Conservation (phyloP, 1,140 invertebrate genomes). For the Drosophila quadrilineata region DNA sequence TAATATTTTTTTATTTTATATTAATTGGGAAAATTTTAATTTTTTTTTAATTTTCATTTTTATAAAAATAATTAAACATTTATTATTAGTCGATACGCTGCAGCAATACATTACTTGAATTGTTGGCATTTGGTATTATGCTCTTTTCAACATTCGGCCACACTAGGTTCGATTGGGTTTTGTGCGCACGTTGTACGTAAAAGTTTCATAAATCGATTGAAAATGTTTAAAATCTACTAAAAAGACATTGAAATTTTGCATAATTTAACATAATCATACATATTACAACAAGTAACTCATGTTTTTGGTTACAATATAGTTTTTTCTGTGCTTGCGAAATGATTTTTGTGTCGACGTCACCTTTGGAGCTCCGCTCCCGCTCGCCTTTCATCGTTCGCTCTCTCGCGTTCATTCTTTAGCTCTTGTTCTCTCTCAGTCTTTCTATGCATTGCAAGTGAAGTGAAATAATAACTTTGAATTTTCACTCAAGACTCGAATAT, state of each 20-base stretch:
- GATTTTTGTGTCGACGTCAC: conserved; percentile 70
- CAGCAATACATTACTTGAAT: conserved; percentile 4
- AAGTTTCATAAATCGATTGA: conserved; percentile 49
- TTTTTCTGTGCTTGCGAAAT: conserved; percentile 34
- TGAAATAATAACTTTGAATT: conserved; percentile 45
- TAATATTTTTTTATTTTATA: neutral
- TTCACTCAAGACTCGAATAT: conserved; percentile 44
- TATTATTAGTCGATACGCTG: too few species aligned
- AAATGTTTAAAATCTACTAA: neutral
- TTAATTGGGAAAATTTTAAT: neutral
- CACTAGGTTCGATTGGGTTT: conserved; percentile 48
- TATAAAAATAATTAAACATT: neutral
- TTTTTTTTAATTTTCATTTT: neutral
- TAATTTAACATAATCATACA: neutral
- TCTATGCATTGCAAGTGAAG: conserved; percentile 34
- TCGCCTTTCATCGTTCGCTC: conserved; percentile 11
- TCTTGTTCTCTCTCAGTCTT: conserved; percentile 31
- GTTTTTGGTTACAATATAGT: neutral
- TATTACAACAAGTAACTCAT: neutral
- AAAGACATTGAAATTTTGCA: conserved; percentile 7
- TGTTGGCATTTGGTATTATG: neutral
- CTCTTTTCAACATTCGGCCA: conserved; percentile 44
- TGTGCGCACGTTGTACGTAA: conserved; percentile 71
- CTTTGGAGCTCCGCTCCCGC: conserved; percentile 54
- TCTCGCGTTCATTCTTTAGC: conserved; percentile 34